A percentile compares a stretch with the other conserved stretches of the same genome.
These are phyloP conservation scores for Callaeas wilsoni DNA, from an alignment of 2,113 vertebrate genomes.

Conservation along the genomic window DNA sequence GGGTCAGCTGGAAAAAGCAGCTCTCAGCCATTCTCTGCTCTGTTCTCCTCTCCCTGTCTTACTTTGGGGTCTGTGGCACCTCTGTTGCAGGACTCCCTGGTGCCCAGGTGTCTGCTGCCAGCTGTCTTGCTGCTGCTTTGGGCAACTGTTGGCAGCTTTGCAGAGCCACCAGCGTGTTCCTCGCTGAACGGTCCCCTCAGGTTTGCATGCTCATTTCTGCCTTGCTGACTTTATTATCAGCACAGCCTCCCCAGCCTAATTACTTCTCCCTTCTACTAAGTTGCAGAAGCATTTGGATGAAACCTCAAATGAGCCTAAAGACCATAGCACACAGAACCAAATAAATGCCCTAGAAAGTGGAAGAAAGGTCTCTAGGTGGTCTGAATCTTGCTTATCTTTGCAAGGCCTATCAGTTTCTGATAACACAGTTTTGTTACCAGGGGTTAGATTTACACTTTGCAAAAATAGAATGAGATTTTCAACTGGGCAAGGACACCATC, in stretches of 20 bases:
- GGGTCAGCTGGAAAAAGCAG: not conserved
- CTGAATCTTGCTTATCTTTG: not conserved
- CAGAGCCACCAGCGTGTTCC: not conserved
- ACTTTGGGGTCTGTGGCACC: not conserved
- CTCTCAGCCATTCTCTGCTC: not conserved
- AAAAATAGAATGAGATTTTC: not conserved
- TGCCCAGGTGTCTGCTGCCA: not conserved
- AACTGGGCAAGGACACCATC: not conserved
- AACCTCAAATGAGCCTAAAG: not conserved
- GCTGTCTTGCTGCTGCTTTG: not conserved
- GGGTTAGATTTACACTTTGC: not conserved
- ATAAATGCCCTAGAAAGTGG: not conserved
- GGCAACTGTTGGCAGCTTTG: not conserved
- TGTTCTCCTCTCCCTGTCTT: not conserved
- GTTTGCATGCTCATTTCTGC: slow-evolving; percentile 2
- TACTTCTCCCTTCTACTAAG: not conserved
- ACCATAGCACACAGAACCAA: not conserved
- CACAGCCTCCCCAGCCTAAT: slow-evolving; percentile 19
- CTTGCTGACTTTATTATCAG: slow-evolving; percentile 35
- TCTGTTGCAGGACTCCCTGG: not conserved
- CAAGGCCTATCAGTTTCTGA: not conserved
- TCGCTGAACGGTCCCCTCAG: not conserved
- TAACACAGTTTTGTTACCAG: not conserved
- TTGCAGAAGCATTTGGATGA: not conserved
- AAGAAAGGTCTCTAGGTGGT: not conserved